Evolutionary conservation across 2,113 vertebrate species (phyloP).

Genomic region (Stictonetta naevosa): DNA sequence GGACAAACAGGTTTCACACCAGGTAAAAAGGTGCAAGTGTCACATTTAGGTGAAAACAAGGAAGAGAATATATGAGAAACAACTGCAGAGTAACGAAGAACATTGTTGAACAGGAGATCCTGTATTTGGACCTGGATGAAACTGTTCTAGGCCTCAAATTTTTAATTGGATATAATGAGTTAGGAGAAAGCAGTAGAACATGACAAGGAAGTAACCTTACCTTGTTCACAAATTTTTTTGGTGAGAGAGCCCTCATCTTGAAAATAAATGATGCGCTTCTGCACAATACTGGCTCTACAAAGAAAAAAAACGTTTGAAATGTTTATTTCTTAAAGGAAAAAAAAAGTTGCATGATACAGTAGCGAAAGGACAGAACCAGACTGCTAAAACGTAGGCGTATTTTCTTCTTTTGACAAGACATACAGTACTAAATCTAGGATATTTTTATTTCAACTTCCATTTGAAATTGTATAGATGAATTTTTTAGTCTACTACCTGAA

Average conservation of each 20-base stretch:
- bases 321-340: not conserved
- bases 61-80: not conserved
- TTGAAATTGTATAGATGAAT: not conserved
- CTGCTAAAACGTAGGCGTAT: not conserved
- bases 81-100: not conserved
- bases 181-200: not conserved
- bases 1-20: not conserved
- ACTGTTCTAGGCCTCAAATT: not conserved
- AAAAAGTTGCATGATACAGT: not conserved
- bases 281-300: constrained; percentile 94
- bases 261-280: constrained; percentile 97
- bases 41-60: not conserved
- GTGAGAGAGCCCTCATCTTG: constrained; percentile 97
- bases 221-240: constrained; percentile 95
- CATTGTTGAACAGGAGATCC: not conserved
- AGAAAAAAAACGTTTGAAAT: not conserved
- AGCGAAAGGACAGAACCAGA: not conserved
- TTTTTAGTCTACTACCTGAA: not conserved
- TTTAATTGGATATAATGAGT: not conserved
- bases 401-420: not conserved
- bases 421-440: not conserved
- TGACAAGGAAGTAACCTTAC: constrained; percentile 67
- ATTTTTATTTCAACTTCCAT: not conserved
- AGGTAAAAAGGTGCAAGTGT: not conserved
- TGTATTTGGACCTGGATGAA: not conserved